Evolutionary conservation across 2,113 vertebrate species (phyloP).

Genomic region (Mirza zaza): DNA sequence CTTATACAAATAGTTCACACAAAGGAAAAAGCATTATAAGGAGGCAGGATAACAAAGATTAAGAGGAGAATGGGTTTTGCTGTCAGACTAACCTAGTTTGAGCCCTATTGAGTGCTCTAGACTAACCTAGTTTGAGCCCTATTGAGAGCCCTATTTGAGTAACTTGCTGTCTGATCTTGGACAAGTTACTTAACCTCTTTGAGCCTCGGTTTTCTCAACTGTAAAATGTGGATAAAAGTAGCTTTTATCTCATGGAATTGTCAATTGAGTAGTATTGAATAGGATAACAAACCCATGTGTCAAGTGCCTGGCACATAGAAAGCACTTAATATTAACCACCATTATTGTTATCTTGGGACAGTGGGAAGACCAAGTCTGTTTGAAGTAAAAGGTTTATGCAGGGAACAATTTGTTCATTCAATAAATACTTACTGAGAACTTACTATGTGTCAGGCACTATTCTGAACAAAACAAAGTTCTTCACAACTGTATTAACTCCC

Average conservation of each 20-base stretch:
- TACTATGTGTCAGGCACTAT: slow-evolving; percentile 19
- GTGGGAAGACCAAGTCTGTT: neutral
- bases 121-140: slow-evolving; percentile 12
- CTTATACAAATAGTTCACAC: neutral
- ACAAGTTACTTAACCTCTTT: neutral
- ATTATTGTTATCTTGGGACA: neutral
- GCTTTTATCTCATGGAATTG: slow-evolving; percentile 16
- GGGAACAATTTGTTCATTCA: slow-evolving; percentile 38
- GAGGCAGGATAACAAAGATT: slow-evolving; percentile 18
- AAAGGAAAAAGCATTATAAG: slow-evolving; percentile 14
- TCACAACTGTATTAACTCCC: too few species aligned
- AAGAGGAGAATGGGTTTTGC: neutral
- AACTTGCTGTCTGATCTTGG: neutral
- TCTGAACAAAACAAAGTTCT: slow-evolving; percentile 34
- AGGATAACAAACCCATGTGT: neutral
- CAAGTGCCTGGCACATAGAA: neutral
- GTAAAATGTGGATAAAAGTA: slow-evolving; percentile 40
- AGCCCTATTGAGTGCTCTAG: neutral
- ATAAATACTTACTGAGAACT: slow-evolving; percentile 29
- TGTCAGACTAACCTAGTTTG: slow-evolving; percentile 5
- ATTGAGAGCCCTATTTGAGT: too few species aligned
- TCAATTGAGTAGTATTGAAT: neutral
- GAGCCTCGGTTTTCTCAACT: neutral
- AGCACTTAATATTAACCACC: neutral
- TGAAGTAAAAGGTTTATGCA: slow-evolving; percentile 35